phyloP scores from a whole-genome alignment of 2,113 vertebrate species.

The Elanus axillaris region DNA sequence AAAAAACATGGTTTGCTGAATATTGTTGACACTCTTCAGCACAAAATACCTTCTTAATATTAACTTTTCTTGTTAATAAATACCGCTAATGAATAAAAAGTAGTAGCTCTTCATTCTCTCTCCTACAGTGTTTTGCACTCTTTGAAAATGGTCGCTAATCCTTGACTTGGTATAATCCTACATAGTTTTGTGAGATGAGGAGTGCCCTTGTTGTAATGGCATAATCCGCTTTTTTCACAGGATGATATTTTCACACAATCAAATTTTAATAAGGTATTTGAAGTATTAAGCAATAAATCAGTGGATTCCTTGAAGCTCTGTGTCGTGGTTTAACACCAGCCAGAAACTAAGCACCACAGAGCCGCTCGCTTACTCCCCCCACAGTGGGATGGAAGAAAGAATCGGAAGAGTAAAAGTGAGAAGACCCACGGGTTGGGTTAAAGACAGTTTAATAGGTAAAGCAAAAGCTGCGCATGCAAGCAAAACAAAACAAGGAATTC shows the following conservation, averaged over 20 bases:
- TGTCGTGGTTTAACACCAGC: too few relatives aligned
- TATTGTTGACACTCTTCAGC: neutral
- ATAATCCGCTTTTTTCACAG: neutral
- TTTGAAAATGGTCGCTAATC: neutral
- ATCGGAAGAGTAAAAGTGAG: too few relatives aligned
- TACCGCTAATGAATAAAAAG: neutral
- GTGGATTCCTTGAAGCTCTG: neutral
- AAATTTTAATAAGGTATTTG: neutral
- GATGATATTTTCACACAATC: neutral
- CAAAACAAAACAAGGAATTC: too few relatives aligned
- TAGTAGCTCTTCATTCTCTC: neutral
- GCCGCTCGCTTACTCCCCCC: too few relatives aligned
- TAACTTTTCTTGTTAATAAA: neutral
- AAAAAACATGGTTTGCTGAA: neutral
- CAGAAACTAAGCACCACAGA: too few relatives aligned
- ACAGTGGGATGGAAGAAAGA: too few relatives aligned
- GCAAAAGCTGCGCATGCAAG: too few relatives aligned
- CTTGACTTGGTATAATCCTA: neutral
- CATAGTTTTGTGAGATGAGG: neutral
- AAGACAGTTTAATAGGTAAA: too few relatives aligned
- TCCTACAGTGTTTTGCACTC: neutral
- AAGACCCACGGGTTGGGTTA: too few relatives aligned
- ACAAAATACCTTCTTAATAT: neutral
- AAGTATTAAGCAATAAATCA: neutral
- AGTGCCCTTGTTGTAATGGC: neutral